These are phyloP conservation scores for Sebastiscus tertius DNA, from an alignment of 2,797 vertebrate genomes.

Conservation along the genomic window DNA sequence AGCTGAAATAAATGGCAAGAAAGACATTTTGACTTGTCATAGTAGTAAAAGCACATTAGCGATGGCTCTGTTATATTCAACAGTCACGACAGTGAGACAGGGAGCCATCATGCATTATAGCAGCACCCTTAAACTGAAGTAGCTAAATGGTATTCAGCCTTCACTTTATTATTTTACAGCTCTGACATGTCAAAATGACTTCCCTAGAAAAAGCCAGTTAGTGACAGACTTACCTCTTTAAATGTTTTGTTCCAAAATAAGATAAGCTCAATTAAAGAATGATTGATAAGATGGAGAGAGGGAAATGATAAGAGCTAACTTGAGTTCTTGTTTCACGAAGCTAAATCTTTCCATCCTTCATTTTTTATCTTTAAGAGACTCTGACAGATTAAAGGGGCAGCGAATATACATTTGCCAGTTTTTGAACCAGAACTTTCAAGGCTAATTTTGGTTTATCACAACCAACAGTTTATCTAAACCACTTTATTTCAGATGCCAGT, in stretches of 20 bases:
- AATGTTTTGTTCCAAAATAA: neutral
- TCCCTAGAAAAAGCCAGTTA: neutral
- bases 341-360: too few relatives aligned
- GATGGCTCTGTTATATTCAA: too few relatives aligned
- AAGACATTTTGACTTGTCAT: neutral
- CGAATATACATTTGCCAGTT: neutral
- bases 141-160: neutral
- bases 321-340: neutral
- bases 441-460: neutral
- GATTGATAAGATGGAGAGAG: neutral
- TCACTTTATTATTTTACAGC: neutral
- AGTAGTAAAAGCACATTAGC: too few relatives aligned
- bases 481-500: neutral
- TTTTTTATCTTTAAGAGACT: too few relatives aligned
- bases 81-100: too few relatives aligned
- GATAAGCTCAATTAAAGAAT: neutral
- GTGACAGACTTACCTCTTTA: neutral
- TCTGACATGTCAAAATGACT: neutral
- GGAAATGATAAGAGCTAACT: neutral
- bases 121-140: neutral
- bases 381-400: too few relatives aligned
- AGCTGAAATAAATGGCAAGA: too few relatives aligned
- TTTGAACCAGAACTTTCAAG: neutral
- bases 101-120: accelerated
- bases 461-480: neutral